Conservation (phyloP, 37 sponge, comb jelly and placozoan genomes). For the Beroe ovata region DNA sequence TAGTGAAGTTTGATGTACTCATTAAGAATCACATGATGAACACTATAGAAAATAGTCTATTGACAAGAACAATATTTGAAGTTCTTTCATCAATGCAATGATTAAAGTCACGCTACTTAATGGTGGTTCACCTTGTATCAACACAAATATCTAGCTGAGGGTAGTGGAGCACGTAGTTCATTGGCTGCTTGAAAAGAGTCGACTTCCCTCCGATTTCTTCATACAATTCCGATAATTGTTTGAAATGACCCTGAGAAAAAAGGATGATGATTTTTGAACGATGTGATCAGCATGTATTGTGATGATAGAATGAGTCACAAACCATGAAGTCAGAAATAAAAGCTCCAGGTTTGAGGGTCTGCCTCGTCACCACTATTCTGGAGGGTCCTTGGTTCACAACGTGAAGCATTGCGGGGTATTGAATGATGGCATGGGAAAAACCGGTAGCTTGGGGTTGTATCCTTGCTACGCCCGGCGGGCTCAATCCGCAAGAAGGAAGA, state of each 20-base stretch:
- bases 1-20: too few relatives aligned
- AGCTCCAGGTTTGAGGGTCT: conserved; percentile 13
- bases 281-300: too few relatives aligned
- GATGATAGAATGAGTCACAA: neutral
- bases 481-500: conserved; percentile 24
- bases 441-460: conserved; percentile 40
- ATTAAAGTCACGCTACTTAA: too few relatives aligned
- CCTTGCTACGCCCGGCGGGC: conserved; percentile 31
- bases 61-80: too few relatives aligned
- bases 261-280: too few relatives aligned
- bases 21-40: too few relatives aligned
- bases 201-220: conserved; percentile 54
- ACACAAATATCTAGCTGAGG: conserved; percentile 49
- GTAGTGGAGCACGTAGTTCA: conserved; percentile 64
- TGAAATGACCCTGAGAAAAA: conserved; percentile 58
- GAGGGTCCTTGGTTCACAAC: conserved; percentile 11
- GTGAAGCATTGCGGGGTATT: conserved; percentile 55
- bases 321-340: conserved; percentile 53
- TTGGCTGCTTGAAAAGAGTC: neutral
- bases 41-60: too few relatives aligned
- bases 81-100: too few relatives aligned
- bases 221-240: conserved; percentile 18
- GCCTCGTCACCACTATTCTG: conserved; percentile 21
- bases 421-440: neutral
- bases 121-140: conserved; percentile 55